Evolutionary conservation across 2,888 invertebrate species (phyloP), one percentile per base, ranked within the genome.

Genomic region (Nomada hirtipes): DNA sequence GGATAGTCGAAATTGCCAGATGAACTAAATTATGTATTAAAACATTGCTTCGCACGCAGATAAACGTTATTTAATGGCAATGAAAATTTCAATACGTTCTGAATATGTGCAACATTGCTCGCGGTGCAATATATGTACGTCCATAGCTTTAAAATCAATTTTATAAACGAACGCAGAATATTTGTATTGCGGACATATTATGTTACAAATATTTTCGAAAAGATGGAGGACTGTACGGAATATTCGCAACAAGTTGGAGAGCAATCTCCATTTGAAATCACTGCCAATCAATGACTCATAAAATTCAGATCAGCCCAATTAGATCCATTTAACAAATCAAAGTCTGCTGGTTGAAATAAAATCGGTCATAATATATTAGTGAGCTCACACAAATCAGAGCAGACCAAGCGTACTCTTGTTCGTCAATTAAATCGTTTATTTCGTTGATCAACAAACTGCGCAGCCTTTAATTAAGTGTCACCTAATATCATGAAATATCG

Each of bases 251-350:
- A 23, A 55, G 11, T 67, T 15, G 15, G 4, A 23, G 20, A 20
- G 42, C 18, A 18, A 20, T 55, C 55, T 18, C 18, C 20, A 4
- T 55, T 68, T 23, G 10, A 23, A 55, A 68, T 68, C 20, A 55
- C 11, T 23, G 68, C 36, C 36, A 42, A 55, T 42, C 68, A 68
- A 55, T 11, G 68, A 42, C 53, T 36, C 36, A 36, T 0, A 18
- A 42, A 42, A 53, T 29, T n/a, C 13, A 36, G 15, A 23, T 23
- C 23, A 42, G 68, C 23, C 42, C 68, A 68, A 55, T 68, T 68
- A 68, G 68, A 55, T 68, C 55, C 68, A 55, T 68, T 68, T 42
- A 55, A 68, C 42, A 23, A 68, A 55, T 55, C 55, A 68, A 68
- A 68, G 68, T 68, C 68, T 55, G 36, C 15, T 18, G 11, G 42